Percentiles rank a stretch among this genome's conserved stretches.
phyloP scores from a whole-genome alignment of 2,888 invertebrate species.

The Cheiracanthium punctorium region DNA sequence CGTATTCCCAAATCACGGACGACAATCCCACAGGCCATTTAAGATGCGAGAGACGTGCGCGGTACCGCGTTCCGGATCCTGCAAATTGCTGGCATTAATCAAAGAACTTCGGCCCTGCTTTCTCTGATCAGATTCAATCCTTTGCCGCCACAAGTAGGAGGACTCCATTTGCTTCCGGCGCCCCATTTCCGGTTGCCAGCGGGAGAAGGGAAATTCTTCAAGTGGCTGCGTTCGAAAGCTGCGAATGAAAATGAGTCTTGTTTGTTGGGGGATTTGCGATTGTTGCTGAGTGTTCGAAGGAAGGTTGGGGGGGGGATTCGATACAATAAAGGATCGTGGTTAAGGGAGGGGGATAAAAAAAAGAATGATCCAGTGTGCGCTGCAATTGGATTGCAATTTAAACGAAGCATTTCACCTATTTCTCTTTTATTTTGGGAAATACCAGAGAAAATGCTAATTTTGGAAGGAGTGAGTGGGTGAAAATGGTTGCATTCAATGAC shows the following conservation, averaged over 20 bases:
- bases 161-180: slow-evolving; percentile 28
- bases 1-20: slow-evolving; percentile 13
- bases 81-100: slow-evolving; percentile 63
- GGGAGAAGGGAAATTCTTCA: slow-evolving; percentile 27
- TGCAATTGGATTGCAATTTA: no score
- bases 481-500: no score
- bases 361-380: no score
- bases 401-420: no score
- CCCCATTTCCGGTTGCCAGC: slow-evolving; percentile 44
- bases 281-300: background rate
- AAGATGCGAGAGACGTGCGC: slow-evolving; percentile 50
- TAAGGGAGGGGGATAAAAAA: background rate
- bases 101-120: slow-evolving; percentile 20
- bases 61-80: slow-evolving; percentile 17
- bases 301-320: background rate
- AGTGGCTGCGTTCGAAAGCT: slow-evolving; percentile 27
- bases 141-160: slow-evolving; percentile 63
- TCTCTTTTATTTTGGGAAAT: no score
- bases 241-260: slow-evolving; percentile 30
- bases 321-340: background rate
- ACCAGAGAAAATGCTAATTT: no score
- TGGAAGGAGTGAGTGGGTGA: no score
- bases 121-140: slow-evolving; percentile 35
- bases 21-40: slow-evolving; percentile 34
- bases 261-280: background rate